These are phyloP conservation scores for Amphiprion ocellaris DNA, from an alignment of 2,113 vertebrate genomes.

Conservation along the genomic window DNA sequence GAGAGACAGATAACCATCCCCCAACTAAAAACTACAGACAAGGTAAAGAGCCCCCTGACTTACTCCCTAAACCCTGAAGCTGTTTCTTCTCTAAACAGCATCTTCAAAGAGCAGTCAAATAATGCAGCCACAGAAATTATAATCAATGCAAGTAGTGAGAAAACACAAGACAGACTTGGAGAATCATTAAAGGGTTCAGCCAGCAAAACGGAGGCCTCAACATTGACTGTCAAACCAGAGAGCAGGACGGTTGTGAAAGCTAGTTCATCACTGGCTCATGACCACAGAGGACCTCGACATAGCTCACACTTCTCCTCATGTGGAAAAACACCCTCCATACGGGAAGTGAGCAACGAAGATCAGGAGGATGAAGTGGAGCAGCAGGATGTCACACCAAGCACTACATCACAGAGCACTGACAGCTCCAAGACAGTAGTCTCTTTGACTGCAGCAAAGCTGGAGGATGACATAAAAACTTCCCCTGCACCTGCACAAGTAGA, in stretches of 20 bases:
- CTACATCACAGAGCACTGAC: constrained; percentile 33
- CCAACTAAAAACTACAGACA: constrained; percentile 72
- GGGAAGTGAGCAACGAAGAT: constrained; percentile 86
- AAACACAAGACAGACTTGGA: constrained; percentile 52
- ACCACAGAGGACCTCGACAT: constrained; percentile 79
- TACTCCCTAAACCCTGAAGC: constrained; percentile 48
- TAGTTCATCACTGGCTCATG: constrained; percentile 63
- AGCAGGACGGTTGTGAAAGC: constrained; percentile 69
- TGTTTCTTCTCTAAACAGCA: constrained; percentile 39
- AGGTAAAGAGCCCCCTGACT: constrained; percentile 63
- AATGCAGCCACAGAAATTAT: constrained; percentile 30
- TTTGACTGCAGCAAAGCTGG: constrained; percentile 38
- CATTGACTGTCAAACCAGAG: constrained; percentile 69
- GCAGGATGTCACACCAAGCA: constrained; percentile 48
- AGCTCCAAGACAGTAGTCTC: constrained; percentile 34
- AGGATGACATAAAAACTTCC: constrained; percentile 22
- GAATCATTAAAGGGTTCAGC: constrained; percentile 62
- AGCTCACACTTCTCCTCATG: constrained; percentile 80
- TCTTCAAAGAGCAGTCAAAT: constrained; percentile 62
- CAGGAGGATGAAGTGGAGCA: constrained; percentile 83
- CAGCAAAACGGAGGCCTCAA: constrained; percentile 62
- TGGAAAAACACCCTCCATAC: constrained; percentile 84
- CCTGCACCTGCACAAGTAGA: not conserved
- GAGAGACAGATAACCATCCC: constrained; percentile 74
- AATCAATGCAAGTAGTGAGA: constrained; percentile 52